These are phyloP conservation scores for Luidia sarsii DNA, from an alignment of 53 echinoderm and acorn worm species.

Conservation along the genomic window DNA sequence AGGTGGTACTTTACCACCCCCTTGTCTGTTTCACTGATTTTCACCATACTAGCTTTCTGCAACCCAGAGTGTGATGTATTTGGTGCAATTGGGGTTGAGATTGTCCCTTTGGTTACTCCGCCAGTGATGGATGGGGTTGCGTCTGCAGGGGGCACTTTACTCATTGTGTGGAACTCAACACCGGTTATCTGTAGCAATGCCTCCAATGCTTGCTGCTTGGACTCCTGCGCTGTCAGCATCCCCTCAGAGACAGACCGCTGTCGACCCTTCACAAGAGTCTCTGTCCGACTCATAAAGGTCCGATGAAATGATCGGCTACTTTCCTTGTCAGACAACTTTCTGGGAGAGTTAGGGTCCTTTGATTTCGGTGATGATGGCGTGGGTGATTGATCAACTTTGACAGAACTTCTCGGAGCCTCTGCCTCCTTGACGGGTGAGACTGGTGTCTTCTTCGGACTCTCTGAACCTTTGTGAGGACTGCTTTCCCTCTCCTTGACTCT, in stretches of 20 bases:
- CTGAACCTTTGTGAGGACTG: slow-evolving; percentile 45
- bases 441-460: slow-evolving; percentile 41
- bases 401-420: slow-evolving; percentile 13
- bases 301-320: slow-evolving; percentile 1
- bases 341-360: slow-evolving; percentile 3
- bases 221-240: slow-evolving; percentile 53
- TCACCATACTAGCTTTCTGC: slow-evolving; percentile 21
- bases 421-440: slow-evolving; percentile 27
- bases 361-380: neutral
- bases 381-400: slow-evolving; percentile 1
- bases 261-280: slow-evolving; percentile 50
- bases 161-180: slow-evolving; percentile 83
- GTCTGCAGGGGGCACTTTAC: slow-evolving; percentile 21
- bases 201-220: slow-evolving; percentile 88
- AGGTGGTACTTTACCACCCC: slow-evolving; percentile 68
- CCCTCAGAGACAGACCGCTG: slow-evolving; percentile 51
- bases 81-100: neutral
- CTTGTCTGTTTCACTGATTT: slow-evolving; percentile 59
- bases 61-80: slow-evolving; percentile 24
- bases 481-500: slow-evolving; percentile 25
- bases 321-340: slow-evolving; percentile 23
- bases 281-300: neutral
- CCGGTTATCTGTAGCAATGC: slow-evolving; percentile 92
- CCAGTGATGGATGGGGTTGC: neutral
- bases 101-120: neutral